A percentile compares a stretch with the other conserved stretches of the same genome.
phyloP scores from a whole-genome alignment of 2,888 invertebrate species.

The Steromphala cineraria region DNA sequence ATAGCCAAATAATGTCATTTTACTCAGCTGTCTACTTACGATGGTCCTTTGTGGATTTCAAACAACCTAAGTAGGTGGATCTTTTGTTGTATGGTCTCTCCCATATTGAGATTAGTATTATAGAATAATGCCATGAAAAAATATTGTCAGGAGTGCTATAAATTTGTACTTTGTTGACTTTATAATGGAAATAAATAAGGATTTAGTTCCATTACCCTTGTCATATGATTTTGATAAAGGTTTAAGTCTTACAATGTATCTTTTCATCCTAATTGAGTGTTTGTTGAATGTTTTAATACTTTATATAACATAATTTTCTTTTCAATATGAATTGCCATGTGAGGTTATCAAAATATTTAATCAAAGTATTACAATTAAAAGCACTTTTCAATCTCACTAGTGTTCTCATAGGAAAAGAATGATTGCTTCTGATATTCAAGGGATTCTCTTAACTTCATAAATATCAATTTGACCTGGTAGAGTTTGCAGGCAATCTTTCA shows the following conservation, averaged over 20 bases:
- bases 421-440: too few relatives aligned
- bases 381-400: too few relatives aligned
- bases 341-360: neutral
- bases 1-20: neutral
- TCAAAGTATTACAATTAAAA: neutral
- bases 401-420: too few relatives aligned
- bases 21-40: neutral
- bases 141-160: slow-evolving; percentile 2
- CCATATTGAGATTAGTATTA: neutral
- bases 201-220: too few relatives aligned
- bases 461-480: too few relatives aligned
- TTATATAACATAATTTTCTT: neutral
- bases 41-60: neutral
- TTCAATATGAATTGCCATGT: neutral
- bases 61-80: neutral
- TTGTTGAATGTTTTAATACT: neutral
- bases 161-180: neutral
- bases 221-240: too few relatives aligned
- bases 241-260: neutral
- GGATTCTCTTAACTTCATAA: too few relatives aligned
- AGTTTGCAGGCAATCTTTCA: too few relatives aligned
- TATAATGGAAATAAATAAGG: too few relatives aligned
- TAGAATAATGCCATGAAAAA: neutral
- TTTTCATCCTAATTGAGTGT: neutral
- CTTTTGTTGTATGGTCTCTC: neutral